Evolutionary conservation across 2,113 vertebrate genomes (phyloP), one percentile per base, ranked within the genome.

Genomic region (Dasyprocta punctata): DNA sequence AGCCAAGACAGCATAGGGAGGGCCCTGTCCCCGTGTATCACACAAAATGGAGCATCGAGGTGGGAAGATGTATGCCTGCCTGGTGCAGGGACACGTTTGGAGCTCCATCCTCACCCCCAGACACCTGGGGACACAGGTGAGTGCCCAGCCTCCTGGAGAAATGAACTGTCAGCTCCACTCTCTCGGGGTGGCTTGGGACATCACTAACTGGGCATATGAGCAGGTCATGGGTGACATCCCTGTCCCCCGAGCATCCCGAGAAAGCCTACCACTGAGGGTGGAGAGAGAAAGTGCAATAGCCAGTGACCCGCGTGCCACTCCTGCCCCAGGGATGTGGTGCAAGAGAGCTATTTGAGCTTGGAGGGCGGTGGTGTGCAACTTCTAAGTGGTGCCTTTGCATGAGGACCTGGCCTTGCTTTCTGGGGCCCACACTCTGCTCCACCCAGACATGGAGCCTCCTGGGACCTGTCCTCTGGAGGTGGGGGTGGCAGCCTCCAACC

Each of bases 81-180:
- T 1, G 2, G 22, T n/a, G 47, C 77, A 36, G 49, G 49, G 14
- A 52, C 30, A 36, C 0, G 24, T 1, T 0, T 0, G 0, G 58
- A 61, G 5, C 58, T 22, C 47, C 2, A 41, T 2, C 44, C 22
- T 67, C 44, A 0, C 13, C 63, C 7, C 33, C 54, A 26, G n/a
- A 4, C 22, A 2, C 0, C 47, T 0, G 1, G 4, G 5, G 90
- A 30, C 44, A 38, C 41, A 14, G 17, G n/a, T 0, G 0, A n/a
- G 47, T 14, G 2, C 3, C 26, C 33, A 4, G 3, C 52, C 5
- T 19, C 52, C 4, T 0, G 4, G 54, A 4, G 36, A 69, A 36
- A 12, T 7, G 28, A 28, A 14, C 33, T 0, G 11, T 33, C 56
- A 4, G 2, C 28, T 44, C 26, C 38, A 38, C 52, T 4, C 41